These are phyloP conservation scores for Trichechus manatus DNA, from an alignment of 2,113 vertebrate species.

Conservation along the genomic window DNA sequence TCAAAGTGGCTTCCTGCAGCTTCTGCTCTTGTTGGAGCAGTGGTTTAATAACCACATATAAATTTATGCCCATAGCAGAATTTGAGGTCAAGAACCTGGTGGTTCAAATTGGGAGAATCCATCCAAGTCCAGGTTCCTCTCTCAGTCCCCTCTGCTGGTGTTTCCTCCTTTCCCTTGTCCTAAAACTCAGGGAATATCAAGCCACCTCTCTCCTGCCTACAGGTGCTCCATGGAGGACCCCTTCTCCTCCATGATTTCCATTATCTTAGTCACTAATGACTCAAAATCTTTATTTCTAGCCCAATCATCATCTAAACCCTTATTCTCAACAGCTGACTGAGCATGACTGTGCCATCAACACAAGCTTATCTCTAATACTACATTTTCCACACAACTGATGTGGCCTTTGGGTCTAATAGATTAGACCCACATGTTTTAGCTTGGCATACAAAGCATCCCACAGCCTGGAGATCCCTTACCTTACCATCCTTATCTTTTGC, in stretches of 20 bases:
- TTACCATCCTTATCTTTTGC: too few relatives aligned
- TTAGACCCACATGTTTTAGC: too few relatives aligned
- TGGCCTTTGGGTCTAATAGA: neutral
- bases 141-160: neutral
- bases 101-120: neutral
- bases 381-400: accelerated
- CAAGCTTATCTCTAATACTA: neutral
- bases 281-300: neutral
- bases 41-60: neutral
- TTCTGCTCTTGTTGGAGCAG: neutral
- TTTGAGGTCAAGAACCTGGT: neutral
- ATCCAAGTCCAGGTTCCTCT: too few relatives aligned
- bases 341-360: neutral
- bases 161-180: neutral
- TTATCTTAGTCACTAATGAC: neutral
- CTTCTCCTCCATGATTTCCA: neutral
- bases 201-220: accelerated
- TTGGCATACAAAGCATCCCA: neutral
- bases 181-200: neutral
- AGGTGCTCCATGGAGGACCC: neutral
- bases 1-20: neutral
- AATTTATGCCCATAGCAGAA: neutral
- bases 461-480: neutral
- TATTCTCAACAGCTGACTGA: neutral
- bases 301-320: neutral